Evolutionary conservation across 2,113 vertebrate genomes (phyloP).

Genomic region (Climacteris rufus): DNA sequence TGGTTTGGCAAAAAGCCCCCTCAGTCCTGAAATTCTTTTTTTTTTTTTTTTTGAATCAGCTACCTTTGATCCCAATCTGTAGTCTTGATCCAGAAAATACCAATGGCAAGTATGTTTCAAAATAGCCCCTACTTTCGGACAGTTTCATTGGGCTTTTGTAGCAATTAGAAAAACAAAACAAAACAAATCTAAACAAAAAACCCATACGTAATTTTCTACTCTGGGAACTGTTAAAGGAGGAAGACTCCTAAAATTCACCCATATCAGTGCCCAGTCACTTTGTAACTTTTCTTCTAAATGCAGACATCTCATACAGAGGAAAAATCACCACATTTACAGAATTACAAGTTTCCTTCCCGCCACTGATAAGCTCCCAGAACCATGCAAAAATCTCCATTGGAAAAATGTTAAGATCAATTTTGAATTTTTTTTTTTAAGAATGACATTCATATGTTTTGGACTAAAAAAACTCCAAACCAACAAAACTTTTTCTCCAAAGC

Average conservation of each 20-base stretch:
- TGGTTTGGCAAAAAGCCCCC: not conserved
- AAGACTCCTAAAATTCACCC: not conserved
- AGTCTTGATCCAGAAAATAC: not conserved
- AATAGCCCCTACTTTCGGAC: not conserved
- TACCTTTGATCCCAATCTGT: not conserved
- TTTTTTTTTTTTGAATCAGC: not conserved
- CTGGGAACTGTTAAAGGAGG: not conserved
- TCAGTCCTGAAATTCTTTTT: not conserved
- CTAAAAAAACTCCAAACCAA: not conserved
- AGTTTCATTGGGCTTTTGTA: fast-evolving
- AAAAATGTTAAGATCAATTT: not conserved
- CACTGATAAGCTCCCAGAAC: not conserved
- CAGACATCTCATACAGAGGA: not conserved
- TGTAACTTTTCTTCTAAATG: not conserved
- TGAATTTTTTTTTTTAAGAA: not conserved
- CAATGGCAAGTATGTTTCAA: not conserved
- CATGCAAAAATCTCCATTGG: not conserved
- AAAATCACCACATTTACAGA: not conserved
- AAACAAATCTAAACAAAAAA: not conserved
- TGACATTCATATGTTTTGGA: not conserved
- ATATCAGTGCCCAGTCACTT: not conserved
- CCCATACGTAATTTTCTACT: not conserved
- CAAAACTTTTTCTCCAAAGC: fast-evolving
- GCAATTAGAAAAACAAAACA: not conserved
- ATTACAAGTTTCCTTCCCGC: not conserved